Evolutionary conservation across 2,888 invertebrate species (phyloP), one percentile per base, ranked within the genome.

Genomic region (Spilosoma lubricipeda): DNA sequence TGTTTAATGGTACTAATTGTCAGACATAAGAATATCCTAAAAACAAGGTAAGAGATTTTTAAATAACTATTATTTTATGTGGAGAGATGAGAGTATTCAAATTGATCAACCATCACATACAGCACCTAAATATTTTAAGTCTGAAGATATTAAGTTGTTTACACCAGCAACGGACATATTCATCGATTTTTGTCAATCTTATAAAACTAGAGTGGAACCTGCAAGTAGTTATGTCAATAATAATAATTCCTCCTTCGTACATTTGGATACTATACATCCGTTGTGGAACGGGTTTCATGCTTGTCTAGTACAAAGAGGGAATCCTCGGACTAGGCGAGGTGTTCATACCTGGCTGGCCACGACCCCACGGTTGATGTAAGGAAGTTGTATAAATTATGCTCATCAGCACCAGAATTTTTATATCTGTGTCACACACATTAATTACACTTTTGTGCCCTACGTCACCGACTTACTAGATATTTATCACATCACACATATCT

Each of bases 1-100:
- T 77, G 76, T 70, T 64, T 63, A 27, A 65, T 68, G 45, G 56
- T 66, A 59, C 33, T 45, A n/a, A 13, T n/a, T 36, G 20, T 15
- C 27, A 42, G 42, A 65, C 30, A n/a, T 52, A 67, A 63, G 36
- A 63, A 65, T 2, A 23, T 30, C 65, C 15, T 13, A 27, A 64
- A 36, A 36, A 66, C 27, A 69, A 39, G 74, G 74, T 71, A 65
- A 67, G 74, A 33, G 8, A 9, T 33, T 33, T 45, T 5, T 20
- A 48, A 20, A 33, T 33, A 11, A 23, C 3, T 18, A 67, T 48
- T 23, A 48, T 9, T 3, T n/a, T 56, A 52, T 8, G 8, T 52
- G 9, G 56, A 3, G 56, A 13, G 56, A 27, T 56, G n/a, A n/a
- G n/a, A n/a, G 52, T 1, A 11, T 56, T 56, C n/a, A 13, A 13